phyloP scores from a whole-genome alignment of 2,888 invertebrate genomes.

The Silvanus unidentatus region DNA sequence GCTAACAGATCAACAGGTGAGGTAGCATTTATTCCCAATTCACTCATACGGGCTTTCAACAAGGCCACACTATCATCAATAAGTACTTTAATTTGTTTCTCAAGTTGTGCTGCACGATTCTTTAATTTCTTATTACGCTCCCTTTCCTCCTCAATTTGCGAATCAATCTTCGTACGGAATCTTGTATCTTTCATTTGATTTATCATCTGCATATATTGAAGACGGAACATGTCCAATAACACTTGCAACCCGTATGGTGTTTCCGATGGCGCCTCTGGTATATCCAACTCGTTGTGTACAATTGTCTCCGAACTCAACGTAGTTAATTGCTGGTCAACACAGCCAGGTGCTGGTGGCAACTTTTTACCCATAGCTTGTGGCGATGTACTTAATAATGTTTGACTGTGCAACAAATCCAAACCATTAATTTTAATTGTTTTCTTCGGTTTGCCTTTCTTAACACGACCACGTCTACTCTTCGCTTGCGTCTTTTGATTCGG shows the following conservation, averaged over 20 bases:
- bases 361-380: constrained; percentile 66
- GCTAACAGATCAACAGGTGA: constrained; percentile 79
- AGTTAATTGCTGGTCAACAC: constrained; percentile 85
- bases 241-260: constrained; percentile 84
- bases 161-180: constrained; percentile 65
- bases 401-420: constrained; percentile 80
- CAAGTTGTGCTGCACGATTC: constrained; percentile 80
- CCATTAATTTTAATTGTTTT: constrained; percentile 75
- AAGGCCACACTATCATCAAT: constrained; percentile 88
- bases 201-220: constrained; percentile 80
- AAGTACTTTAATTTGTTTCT: constrained; percentile 86
- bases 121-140: constrained; percentile 70
- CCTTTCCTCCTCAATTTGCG: constrained; percentile 76
- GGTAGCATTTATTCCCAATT: constrained; percentile 82
- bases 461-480: constrained; percentile 52
- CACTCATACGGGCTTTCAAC: constrained; percentile 83
- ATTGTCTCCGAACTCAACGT: constrained; percentile 62
- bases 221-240: constrained; percentile 76
- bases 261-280: constrained; percentile 69
- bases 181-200: constrained; percentile 76
- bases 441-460: constrained; percentile 57
- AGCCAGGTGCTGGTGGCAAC: constrained; percentile 83
- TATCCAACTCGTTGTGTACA: constrained; percentile 77
- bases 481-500: constrained; percentile 41
- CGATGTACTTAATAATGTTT: constrained; percentile 81